Conservation (phyloP, 2,797 vertebrate species). For the Arrhamphus sclerolepis region DNA sequence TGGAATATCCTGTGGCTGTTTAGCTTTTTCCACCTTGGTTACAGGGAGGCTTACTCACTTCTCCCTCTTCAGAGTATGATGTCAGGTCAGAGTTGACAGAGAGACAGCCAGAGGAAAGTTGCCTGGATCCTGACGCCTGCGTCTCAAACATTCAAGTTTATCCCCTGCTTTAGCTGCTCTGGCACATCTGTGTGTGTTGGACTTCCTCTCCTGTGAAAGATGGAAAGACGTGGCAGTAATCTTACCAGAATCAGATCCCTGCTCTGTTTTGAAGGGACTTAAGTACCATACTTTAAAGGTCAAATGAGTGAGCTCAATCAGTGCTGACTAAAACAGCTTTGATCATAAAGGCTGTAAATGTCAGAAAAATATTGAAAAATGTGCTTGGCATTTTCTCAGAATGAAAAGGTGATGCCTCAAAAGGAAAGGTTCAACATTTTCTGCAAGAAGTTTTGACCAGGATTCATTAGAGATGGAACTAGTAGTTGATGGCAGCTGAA, state of each 20-base stretch:
- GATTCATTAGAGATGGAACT: background rate
- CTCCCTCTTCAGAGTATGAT: constrained; percentile 54
- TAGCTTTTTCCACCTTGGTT: constrained; percentile 48
- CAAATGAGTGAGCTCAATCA: constrained; percentile 4
- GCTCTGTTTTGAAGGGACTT: constrained; percentile 6
- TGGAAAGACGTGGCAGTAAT: constrained; percentile 29
- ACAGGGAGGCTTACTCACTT: constrained; percentile 64
- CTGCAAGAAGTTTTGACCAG: background rate
- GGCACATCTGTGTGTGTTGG: constrained; percentile 30
- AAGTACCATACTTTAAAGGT: constrained; percentile 5
- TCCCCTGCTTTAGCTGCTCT: constrained; percentile 26
- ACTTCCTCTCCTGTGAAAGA: constrained; percentile 29
- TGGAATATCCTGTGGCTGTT: constrained; percentile 39
- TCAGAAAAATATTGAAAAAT: constrained; percentile 6
- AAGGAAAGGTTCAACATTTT: background rate
- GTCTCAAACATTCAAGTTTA: constrained; percentile 49
- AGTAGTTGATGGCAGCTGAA: background rate
- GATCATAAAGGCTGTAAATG: constrained; percentile 5
- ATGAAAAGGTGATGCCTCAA: background rate
- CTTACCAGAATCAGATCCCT: constrained; percentile 6
- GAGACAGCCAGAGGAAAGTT: constrained; percentile 42
- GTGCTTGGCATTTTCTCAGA: background rate
- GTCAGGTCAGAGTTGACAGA: constrained; percentile 40
- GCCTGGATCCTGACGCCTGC: constrained; percentile 16
- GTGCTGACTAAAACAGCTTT: constrained; percentile 1